These are phyloP conservation scores for Drosophila punjabiensis DNA, from an alignment of 1,140 invertebrate species.

Conservation along the genomic window DNA sequence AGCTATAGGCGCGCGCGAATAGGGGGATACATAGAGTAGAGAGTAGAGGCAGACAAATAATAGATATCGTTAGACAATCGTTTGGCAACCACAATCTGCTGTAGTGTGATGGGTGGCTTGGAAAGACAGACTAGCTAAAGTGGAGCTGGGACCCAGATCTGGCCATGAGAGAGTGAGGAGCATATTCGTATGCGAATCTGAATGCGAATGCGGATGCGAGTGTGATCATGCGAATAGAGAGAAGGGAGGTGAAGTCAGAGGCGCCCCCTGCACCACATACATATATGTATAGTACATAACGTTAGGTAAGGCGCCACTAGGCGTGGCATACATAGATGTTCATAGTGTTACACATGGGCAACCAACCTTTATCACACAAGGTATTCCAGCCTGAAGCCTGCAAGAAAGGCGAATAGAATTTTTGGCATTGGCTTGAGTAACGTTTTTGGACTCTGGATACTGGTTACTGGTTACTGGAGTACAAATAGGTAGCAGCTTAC, in stretches of 20 bases:
- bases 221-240: constrained; percentile 28
- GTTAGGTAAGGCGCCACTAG: constrained; percentile 14
- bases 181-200: background rate
- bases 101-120: constrained; percentile 4
- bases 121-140: background rate
- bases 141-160: constrained; percentile 19
- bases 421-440: constrained; percentile 69
- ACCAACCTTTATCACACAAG: constrained; percentile 85
- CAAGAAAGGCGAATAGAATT: constrained; percentile 79
- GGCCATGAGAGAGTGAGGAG: constrained; percentile 10
- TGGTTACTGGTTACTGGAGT: constrained; percentile 41
- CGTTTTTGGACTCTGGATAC: constrained; percentile 25
- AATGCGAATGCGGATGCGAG: constrained; percentile 1
- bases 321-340: constrained; percentile 30
- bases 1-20: constrained; percentile 51
- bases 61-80: constrained; percentile 22
- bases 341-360: constrained; percentile 44
- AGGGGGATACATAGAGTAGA: constrained; percentile 37
- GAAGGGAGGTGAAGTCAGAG: constrained; percentile 30
- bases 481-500: constrained; percentile 52
- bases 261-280: constrained; percentile 19
- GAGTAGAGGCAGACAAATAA: constrained; percentile 31
- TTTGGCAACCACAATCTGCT: constrained; percentile 13
- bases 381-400: constrained; percentile 85
- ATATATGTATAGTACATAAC: constrained; percentile 5